Percentiles rank a stretch among this genome's conserved stretches.
Conservation (phyloP, 2,888 invertebrate species). For the Galerucella nymphaeae region DNA sequence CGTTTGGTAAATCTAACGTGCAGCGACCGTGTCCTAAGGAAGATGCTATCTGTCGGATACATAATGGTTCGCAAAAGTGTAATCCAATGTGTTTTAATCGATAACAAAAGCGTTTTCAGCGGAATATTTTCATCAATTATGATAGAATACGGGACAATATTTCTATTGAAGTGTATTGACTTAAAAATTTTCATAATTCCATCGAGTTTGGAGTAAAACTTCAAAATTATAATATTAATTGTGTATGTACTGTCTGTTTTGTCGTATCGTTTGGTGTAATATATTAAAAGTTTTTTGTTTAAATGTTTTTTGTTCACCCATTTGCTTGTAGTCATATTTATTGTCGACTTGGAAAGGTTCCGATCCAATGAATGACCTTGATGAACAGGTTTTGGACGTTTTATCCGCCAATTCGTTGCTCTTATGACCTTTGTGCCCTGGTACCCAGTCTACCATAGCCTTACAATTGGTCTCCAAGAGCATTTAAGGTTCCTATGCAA, state of each 20-base stretch:
- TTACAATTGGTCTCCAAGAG: too few species aligned
- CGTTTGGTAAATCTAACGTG: slow-evolving; percentile 14
- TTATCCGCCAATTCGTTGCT: too few species aligned
- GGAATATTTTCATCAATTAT: too few species aligned
- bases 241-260: background rate
- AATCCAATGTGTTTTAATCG: slow-evolving; percentile 1
- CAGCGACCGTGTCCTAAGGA: slow-evolving; percentile 3
- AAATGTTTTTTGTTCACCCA: background rate
- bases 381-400: too few species aligned
- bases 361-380: too few species aligned
- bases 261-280: background rate
- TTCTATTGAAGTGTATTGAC: background rate
- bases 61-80: background rate
- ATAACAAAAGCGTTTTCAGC: background rate
- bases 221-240: background rate
- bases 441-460: too few species aligned
- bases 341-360: too few species aligned
- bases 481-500: too few species aligned
- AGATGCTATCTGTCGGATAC: slow-evolving; percentile 1
- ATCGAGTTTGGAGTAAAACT: background rate
- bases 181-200: slow-evolving; percentile 2
- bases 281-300: background rate
- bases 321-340: too few species aligned
- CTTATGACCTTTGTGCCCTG: too few species aligned
- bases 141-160: too few species aligned